These are phyloP conservation scores for Andrena hattorfiana DNA, from an alignment of 2,888 invertebrate genomes.

Conservation along the genomic window DNA sequence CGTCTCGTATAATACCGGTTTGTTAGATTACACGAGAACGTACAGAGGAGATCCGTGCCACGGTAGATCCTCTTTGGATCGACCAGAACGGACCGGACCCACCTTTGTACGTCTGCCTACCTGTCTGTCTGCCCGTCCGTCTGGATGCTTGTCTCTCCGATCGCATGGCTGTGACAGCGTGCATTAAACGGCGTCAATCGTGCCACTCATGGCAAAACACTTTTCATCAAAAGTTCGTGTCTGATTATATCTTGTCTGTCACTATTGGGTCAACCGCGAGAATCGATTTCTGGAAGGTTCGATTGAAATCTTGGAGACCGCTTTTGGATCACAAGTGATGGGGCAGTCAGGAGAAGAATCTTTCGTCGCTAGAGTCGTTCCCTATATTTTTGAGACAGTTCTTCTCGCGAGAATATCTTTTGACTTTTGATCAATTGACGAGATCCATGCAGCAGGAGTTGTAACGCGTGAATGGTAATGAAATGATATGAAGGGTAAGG, in stretches of 20 bases:
- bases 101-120: constrained; percentile 28
- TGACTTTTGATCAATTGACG: not conserved
- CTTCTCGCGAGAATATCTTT: no score
- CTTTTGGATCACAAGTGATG: no score
- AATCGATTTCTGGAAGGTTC: no score
- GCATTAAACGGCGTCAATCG: constrained; percentile 5
- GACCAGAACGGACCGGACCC: constrained; percentile 34
- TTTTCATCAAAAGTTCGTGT: not conserved
- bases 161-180: constrained; percentile 10
- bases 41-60: constrained; percentile 56
- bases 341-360: not conserved
- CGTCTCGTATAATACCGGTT: constrained; percentile 75
- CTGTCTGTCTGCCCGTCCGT: constrained; percentile 8
- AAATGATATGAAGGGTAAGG: no score
- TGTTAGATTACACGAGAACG: constrained; percentile 72
- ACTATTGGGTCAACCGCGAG: not conserved
- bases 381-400: no score
- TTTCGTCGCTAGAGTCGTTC: no score
- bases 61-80: constrained; percentile 60
- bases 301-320: no score
- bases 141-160: not conserved
- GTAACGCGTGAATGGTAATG: not conserved
- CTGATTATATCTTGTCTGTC: not conserved
- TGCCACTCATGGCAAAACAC: not conserved
- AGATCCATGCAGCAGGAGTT: not conserved